Base-by-base conservation (phyloP, 1,140 invertebrate genomes). In the Prorops nasuta region DNA sequence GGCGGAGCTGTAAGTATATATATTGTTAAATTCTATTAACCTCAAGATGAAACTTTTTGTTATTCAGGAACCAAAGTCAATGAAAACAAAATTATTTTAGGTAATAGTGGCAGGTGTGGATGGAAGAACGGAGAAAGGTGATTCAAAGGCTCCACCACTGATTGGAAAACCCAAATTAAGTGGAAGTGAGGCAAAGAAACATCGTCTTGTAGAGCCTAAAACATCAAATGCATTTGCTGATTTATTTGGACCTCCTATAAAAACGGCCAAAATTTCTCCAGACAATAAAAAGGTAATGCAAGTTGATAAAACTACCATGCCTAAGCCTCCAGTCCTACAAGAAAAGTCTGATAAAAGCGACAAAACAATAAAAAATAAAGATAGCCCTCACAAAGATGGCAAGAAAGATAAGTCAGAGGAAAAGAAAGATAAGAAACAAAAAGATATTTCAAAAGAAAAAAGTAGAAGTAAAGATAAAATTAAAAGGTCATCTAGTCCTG, bases 191-290 rank as follows among this genome's bases (percentile, higher is more conserved):
- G 70, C 74, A 19, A 86, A 84, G 63, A 84, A 83, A 44, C 74
- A 79, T 40, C 82, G 84, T 43, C 73, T 79, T 43, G 80, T 83
- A 16, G 86, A 86, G 58, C 72, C 79, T 21, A 85, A 81, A 62
- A 72, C 71, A 61, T 83, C 81, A 51, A 85, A 81, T 60, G 82
- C 84, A 39, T 92, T 92, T 72, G 84, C 84, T 31, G 86, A 84
- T 52, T 74, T 94, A 39, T 93, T 93, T 78, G 90, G 91, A 1
- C 72, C 85, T 21, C 89, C 90, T 1, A 87, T 92, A 48, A 90
- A 89, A 64, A 83, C 82, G 3, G 52, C 66, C 2, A 87, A 84
- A 72, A 72, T 82, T 37, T 84, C 83, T 18, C 81, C 83, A 1
- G 85, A 88, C 28, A 70, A 48, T 45, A 81, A 83, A 17, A 85